phyloP scores from a whole-genome alignment of 2,113 vertebrate genomes.

The Glareola pratincola region DNA sequence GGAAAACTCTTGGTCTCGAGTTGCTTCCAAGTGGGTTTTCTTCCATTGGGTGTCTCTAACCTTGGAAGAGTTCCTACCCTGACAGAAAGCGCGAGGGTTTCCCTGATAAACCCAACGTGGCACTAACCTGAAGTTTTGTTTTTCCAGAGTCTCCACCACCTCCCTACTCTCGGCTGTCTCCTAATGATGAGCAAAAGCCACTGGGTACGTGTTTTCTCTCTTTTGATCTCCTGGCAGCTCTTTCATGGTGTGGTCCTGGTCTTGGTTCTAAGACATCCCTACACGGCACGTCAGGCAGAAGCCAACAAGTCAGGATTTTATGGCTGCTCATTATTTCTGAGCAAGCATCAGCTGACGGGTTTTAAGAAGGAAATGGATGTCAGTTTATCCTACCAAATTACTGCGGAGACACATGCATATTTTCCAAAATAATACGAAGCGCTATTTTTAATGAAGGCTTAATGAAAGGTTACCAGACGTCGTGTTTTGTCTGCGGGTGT shows the following conservation, averaged over 20 bases:
- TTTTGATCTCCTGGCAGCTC: background rate
- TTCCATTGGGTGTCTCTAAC: background rate
- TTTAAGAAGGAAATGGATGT: background rate
- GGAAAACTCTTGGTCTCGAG: background rate
- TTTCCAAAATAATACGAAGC: slow-evolving; percentile 25
- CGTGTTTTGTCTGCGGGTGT: slow-evolving; percentile 12
- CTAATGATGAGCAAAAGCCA: slow-evolving; percentile 95
- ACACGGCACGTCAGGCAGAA: background rate
- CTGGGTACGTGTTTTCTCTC: slow-evolving; percentile 84
- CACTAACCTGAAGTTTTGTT: slow-evolving; percentile 16
- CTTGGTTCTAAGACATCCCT: background rate
- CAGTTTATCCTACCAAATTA: slow-evolving; percentile 20
- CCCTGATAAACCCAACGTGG: background rate
- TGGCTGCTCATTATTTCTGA: slow-evolving; percentile 46
- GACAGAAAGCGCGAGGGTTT: background rate
- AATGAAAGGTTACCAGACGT: slow-evolving; percentile 29
- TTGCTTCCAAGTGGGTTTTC: background rate
- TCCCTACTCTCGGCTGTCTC: slow-evolving; percentile 97
- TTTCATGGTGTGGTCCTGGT: background rate
- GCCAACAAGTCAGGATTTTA: background rate
- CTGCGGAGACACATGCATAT: background rate
- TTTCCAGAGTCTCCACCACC: slow-evolving; percentile 96
- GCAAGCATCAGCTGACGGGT: slow-evolving; percentile 35
- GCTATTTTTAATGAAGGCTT: slow-evolving; percentile 48
- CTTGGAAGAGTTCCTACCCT: background rate